Base-by-base conservation (phyloP, 2,888 invertebrate species). In the Tenodera sinensis region DNA sequence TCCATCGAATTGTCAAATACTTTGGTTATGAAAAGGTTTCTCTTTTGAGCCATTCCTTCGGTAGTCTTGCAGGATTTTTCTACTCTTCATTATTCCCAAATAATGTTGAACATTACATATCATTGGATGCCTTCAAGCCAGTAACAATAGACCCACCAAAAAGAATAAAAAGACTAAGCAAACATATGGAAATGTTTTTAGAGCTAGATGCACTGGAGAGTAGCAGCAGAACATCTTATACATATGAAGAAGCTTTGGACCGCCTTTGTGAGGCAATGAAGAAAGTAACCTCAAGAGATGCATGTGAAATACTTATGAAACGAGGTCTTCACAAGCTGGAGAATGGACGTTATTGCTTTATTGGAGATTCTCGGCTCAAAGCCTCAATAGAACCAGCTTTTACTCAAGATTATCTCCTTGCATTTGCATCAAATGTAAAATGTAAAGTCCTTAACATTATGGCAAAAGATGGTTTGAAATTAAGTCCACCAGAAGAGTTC, bases 291-390 rank as follows among this genome's bases (percentile, higher is more conserved):
- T 96, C 96, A 0, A 94, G 94, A 90, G 94, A 95, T 83, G 95
- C 96, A 88, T 96, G 97, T 71, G 95, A 96, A 92, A 94, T 97
- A 88, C 92, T 98, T 90, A 96, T 98, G 95, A 95, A 95, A 91
- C 94, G 98, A 85, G 97, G 97, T 2, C 83, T 83, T 25, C 96
- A 97, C 96, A 93, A 94, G 82, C 94, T 95, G 47, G 30, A 47
- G n/a, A 88, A 87, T 28, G 90, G 89, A 20, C 88, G 87, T 12
- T 89, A 90, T 25, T 47, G 95, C 91, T 97, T 97, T 92, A 95
- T 96, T 7, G 94, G 98, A 84, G 98, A 98, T 92, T 94, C 96
- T 2, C 94, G 97, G 90, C 93, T 98, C 28, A 97, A 97, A 93
- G 94, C 93, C n/a, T 20, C 90, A 47, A 88, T 90, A 34, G 89